Evolutionary conservation across 2,113 vertebrate species (phyloP), one percentile per base, ranked within the genome.

Genomic region (Indicator indicator): DNA sequence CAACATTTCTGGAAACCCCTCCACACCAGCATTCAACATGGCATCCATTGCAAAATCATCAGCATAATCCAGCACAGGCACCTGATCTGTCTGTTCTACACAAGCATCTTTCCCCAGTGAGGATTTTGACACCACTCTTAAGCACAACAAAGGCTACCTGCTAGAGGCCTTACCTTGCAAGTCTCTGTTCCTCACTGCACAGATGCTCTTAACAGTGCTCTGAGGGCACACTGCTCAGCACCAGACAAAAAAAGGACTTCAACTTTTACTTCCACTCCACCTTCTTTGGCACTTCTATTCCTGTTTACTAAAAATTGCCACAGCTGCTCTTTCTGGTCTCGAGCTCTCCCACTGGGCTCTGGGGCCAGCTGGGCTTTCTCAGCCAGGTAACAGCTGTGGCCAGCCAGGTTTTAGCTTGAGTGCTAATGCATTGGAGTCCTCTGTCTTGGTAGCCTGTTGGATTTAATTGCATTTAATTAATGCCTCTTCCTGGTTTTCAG

Each of bases 121-220:
- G 8, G 8, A 10, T 23, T 26, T 20, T 1, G 2, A 12, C 2
- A 0, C 12, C 0, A 0, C 32, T 36, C 1, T 12, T 59, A 46
- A 12, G 33, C 24, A 2, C 1, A 54, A 6, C 30, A 13, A 9
- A 50, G n/a, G 18, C 42, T 56, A 7, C 56, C 72, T 36, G 52
- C 13, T 1, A 2, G 60, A 73, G 56, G 72, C 65, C 64, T 5
- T 50, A 4, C 84, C 81, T 89, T 10, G 15, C 36, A 4, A 20
- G 6, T 5, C 30, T 11, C 55, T 0, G 0, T 55, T 73, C 63
- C 63, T 55, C 3, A 1, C n/a, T 5, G 3, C 2, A 0, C 5
- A 11, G 14, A 6, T 1, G 0, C 5, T 10, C 11, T 3, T 55
- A 5, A 2, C 15, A 5, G 11, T 2, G 16, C 64, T 30, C 44